These are phyloP conservation scores for Cercopithecus mona DNA, from an alignment of 2,113 vertebrate genomes.

Conservation along the genomic window DNA sequence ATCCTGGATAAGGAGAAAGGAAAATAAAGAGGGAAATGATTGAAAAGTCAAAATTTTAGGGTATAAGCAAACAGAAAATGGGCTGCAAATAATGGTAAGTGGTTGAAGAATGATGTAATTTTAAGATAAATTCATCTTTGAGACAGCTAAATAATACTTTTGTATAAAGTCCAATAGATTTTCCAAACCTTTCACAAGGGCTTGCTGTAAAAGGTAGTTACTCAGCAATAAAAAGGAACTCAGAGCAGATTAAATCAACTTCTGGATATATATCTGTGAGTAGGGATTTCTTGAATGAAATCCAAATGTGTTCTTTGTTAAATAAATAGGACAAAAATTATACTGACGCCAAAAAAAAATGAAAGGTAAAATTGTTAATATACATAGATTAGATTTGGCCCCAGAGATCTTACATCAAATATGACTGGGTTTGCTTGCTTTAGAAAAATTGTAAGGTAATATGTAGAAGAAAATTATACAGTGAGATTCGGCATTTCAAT, in stretches of 20 bases:
- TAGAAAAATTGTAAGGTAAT: conserved; percentile 72
- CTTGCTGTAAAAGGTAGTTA: background rate
- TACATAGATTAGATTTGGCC: conserved; percentile 63
- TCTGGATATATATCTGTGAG: background rate
- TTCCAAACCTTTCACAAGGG: background rate
- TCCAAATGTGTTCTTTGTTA: conserved; percentile 46
- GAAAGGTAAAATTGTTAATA: conserved; percentile 57
- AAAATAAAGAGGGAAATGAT: background rate
- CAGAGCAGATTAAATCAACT: conserved; percentile 8
- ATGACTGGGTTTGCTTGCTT: conserved; percentile 68
- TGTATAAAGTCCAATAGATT: background rate
- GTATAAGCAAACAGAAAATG: background rate
- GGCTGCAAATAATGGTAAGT: background rate
- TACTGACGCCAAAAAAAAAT: background rate
- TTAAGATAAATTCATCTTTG: conserved; percentile 17
- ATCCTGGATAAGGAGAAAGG: background rate
- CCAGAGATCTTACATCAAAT: conserved; percentile 66
- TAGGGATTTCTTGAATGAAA: conserved; percentile 50
- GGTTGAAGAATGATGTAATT: background rate
- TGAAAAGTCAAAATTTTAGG: background rate
- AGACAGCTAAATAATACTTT: background rate
- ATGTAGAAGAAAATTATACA: conserved; percentile 15
- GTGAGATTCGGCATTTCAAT: conserved; percentile 71
- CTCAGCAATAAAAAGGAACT: background rate
- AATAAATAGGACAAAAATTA: background rate